Evolutionary conservation across 2,888 invertebrate genomes (phyloP).

Genomic region (Melolontha melolontha): DNA sequence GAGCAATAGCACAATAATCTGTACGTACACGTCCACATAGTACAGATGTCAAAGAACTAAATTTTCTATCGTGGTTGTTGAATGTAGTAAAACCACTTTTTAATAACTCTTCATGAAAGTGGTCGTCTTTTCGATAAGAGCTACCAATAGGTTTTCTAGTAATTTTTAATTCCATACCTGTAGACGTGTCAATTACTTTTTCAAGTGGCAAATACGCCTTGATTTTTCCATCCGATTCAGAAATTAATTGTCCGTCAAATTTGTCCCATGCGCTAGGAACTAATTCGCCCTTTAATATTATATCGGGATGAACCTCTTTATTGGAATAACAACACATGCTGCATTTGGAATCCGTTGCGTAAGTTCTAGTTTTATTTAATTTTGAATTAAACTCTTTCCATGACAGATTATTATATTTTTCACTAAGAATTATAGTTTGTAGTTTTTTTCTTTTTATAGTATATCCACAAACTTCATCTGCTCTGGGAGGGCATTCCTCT

Average conservation of each 20-base stretch:
- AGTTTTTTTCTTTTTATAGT: constrained; percentile 40
- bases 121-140: constrained; percentile 13
- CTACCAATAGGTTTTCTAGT: constrained; percentile 37
- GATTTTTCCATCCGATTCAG: constrained; percentile 27
- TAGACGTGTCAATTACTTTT: constrained; percentile 22
- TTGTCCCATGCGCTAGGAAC: constrained; percentile 13
- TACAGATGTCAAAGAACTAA: background rate
- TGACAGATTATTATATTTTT: constrained; percentile 37
- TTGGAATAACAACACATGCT: constrained; percentile 41
- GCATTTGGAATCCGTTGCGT: constrained; percentile 31
- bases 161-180: constrained; percentile 26
- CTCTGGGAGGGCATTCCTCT: constrained; percentile 37
- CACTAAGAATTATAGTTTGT: constrained; percentile 34
- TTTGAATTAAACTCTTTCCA: constrained; percentile 28
- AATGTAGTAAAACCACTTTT: constrained; percentile 30
- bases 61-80: constrained; percentile 8
- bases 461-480: constrained; percentile 41
- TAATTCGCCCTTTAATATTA: constrained; percentile 7
- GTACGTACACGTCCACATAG: too few species aligned
- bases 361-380: constrained; percentile 20
- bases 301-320: constrained; percentile 31
- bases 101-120: constrained; percentile 28
- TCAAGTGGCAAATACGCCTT: constrained; percentile 8
- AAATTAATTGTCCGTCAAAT: constrained; percentile 21
- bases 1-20: background rate